Evolutionary conservation across 2,797 vertebrate genomes (phyloP).

Genomic region (Fistularia tabacaria): DNA sequence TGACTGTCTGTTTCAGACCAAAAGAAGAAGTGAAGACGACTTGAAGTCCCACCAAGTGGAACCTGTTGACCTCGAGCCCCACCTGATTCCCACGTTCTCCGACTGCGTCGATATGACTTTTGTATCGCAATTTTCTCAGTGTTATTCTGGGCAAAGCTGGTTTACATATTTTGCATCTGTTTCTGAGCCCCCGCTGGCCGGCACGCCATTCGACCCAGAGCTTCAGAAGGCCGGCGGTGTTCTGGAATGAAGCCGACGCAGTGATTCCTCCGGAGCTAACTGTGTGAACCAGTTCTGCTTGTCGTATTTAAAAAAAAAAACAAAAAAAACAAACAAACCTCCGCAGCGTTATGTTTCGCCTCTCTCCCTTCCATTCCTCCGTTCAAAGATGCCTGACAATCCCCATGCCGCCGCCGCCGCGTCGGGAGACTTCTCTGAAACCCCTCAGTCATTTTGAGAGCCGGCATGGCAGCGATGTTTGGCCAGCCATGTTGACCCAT

Average conservation of each 20-base stretch:
- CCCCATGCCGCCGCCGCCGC: too few relatives aligned
- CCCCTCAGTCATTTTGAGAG: neutral
- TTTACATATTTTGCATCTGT: conserved; percentile 44
- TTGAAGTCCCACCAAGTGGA: conserved; percentile 44
- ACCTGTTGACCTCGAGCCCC: conserved; percentile 21
- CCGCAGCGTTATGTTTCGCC: too few relatives aligned
- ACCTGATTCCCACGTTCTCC: conserved; percentile 17
- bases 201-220: too few relatives aligned
- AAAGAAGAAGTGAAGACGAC: conserved; percentile 78
- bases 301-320: too few relatives aligned
- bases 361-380: too few relatives aligned
- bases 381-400: too few relatives aligned
- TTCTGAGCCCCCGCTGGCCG: conserved; percentile 1
- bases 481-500: conserved; percentile 21
- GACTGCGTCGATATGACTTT: conserved; percentile 60
- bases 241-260: too few relatives aligned
- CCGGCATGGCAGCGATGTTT: conserved; percentile 15
- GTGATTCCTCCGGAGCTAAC: too few relatives aligned
- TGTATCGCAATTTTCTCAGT: conserved; percentile 63
- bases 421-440: neutral
- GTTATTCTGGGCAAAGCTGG: conserved; percentile 48
- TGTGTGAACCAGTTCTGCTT: too few relatives aligned
- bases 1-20: conserved; percentile 62
- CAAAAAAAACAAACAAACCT: too few relatives aligned
- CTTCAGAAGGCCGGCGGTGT: too few relatives aligned